Percentiles rank a stretch among this genome's conserved stretches.
Conservation (phyloP, 2,113 vertebrate species). For the Cyprinodon brontotheroides region DNA sequence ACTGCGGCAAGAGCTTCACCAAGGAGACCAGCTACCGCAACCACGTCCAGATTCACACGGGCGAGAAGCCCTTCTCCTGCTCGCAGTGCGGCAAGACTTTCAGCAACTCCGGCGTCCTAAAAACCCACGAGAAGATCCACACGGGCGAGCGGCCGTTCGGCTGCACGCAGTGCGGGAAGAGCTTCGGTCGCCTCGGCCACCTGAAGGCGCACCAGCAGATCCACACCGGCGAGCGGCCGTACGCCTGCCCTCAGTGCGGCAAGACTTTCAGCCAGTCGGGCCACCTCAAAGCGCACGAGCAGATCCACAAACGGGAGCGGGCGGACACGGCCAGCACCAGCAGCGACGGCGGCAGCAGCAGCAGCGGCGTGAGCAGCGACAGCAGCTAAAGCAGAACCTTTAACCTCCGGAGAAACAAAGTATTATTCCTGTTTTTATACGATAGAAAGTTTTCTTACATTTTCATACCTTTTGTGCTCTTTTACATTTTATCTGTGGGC, state of each 20-base stretch:
- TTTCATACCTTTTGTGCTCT: conserved; percentile 75
- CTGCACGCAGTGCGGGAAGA: conserved; percentile 83
- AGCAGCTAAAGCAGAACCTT: conserved; percentile 71
- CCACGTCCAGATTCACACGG: conserved; percentile 80
- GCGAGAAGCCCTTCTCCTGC: conserved; percentile 78
- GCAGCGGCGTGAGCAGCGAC: conserved; percentile 61
- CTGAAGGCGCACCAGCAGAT: conserved; percentile 85
- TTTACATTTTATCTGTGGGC: conserved; percentile 64
- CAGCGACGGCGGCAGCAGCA: conserved; percentile 63
- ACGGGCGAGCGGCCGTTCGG: conserved; percentile 79
- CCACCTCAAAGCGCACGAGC: conserved; percentile 83
- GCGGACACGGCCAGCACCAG: conserved; percentile 63
- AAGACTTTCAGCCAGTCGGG: conserved; percentile 84
- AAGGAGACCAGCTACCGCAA: conserved; percentile 79
- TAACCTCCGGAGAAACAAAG: conserved; percentile 73
- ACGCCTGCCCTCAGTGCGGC: conserved; percentile 72
- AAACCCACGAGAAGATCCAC: conserved; percentile 84
- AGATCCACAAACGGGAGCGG: conserved; percentile 80
- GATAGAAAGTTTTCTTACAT: conserved; percentile 68
- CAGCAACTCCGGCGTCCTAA: conserved; percentile 81
- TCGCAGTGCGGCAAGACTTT: conserved; percentile 81
- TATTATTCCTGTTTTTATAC: conserved; percentile 77
- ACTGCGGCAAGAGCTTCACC: conserved; percentile 81
- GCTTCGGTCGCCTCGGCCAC: conserved; percentile 81
- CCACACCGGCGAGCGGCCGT: conserved; percentile 81